Percentiles rank a stretch among this genome's conserved stretches.
phyloP scores from a whole-genome alignment of 2,113 vertebrate species.

The Leptodactylus fuscus region DNA sequence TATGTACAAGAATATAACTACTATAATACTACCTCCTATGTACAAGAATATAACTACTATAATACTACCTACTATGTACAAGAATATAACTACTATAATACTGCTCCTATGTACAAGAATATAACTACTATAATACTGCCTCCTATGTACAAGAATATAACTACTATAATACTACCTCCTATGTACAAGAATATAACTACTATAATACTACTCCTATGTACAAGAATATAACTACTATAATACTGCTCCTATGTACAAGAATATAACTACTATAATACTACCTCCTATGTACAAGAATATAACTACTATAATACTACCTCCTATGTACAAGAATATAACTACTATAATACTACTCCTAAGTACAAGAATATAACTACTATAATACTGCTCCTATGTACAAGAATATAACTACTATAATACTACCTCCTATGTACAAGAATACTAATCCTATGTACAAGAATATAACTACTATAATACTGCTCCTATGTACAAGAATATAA shows the following conservation, averaged over 20 bases:
- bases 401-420: too few species aligned
- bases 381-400: background rate
- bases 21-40: background rate
- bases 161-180: background rate
- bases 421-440: too few species aligned
- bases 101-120: background rate
- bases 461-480: background rate
- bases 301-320: background rate
- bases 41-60: background rate
- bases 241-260: conserved; percentile 1
- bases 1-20: background rate
- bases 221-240: conserved; percentile 5
- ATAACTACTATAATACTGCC: background rate
- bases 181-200: background rate
- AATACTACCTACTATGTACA: too few species aligned
- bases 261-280: background rate
- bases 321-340: background rate
- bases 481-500: background rate
- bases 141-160: background rate
- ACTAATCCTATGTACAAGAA: background rate
- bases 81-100: too few species aligned
- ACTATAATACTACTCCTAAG: background rate
- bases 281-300: too few species aligned
- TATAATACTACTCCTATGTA: conserved; percentile 1
- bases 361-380: background rate